Percentiles rank a stretch among this genome's conserved stretches.
phyloP scores from a whole-genome alignment of 2,888 invertebrate species.

The Cheiracanthium punctorium region DNA sequence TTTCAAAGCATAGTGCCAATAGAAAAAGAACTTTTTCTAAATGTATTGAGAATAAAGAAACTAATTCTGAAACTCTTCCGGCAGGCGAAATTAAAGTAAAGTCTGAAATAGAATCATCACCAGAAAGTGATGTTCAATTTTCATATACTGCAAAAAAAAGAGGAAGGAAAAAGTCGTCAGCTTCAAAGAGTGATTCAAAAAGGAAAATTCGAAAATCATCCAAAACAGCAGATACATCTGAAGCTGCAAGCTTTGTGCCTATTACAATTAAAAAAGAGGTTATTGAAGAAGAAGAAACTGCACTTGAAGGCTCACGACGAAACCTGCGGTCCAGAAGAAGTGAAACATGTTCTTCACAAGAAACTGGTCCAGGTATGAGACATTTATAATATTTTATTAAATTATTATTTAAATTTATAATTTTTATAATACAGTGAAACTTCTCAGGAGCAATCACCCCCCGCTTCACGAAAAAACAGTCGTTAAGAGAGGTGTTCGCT shows the following conservation, averaged over 20 bases:
- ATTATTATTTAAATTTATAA: too few relatives aligned
- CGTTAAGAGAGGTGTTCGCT: too few relatives aligned
- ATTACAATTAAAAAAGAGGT: constrained; percentile 29
- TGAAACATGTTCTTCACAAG: constrained; percentile 8
- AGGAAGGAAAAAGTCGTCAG: constrained; percentile 35
- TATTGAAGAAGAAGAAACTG: constrained; percentile 23
- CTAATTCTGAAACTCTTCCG: constrained; percentile 49
- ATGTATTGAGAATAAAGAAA: constrained; percentile 22
- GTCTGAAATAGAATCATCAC: constrained; percentile 13
- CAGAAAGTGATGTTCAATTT: not conserved
- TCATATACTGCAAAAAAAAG: constrained; percentile 36
- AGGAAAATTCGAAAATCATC: not conserved
- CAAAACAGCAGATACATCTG: constrained; percentile 10
- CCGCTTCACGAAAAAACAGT: too few relatives aligned
- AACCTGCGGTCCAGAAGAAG: constrained; percentile 19
- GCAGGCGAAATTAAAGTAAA: constrained; percentile 47
- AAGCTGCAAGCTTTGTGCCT: not conserved
- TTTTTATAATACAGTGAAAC: too few relatives aligned
- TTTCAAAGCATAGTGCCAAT: constrained; percentile 58
- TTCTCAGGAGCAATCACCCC: too few relatives aligned
- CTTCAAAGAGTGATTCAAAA: constrained; percentile 6
- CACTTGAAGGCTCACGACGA: constrained; percentile 16
- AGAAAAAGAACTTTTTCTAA: constrained; percentile 47
- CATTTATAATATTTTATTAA: too few relatives aligned
- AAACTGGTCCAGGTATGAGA: constrained; percentile 54